phyloP scores from a whole-genome alignment of 2,888 invertebrate genomes.

The Schizotus pectinicornis region DNA sequence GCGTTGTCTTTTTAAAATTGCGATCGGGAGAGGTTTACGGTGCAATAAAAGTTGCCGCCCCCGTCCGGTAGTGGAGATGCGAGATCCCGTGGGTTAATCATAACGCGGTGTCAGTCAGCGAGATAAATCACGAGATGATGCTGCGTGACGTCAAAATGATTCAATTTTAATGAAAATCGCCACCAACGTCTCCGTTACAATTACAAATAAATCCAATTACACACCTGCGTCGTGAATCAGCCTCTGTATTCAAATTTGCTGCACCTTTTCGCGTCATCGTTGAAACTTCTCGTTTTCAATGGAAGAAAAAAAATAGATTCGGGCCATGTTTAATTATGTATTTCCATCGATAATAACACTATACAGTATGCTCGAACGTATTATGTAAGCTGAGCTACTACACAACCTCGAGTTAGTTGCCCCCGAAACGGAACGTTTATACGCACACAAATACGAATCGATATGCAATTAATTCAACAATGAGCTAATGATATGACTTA shows the following conservation, averaged over 20 bases:
- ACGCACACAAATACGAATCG: conserved; percentile 9
- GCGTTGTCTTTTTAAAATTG: too few relatives aligned
- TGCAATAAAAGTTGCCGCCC: too few relatives aligned
- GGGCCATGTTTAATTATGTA: conserved; percentile 16
- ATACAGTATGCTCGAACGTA: conserved; percentile 53
- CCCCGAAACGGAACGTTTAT: conserved; percentile 20
- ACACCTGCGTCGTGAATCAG: conserved; percentile 20
- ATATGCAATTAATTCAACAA: conserved; percentile 22
- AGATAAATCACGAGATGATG: not conserved
- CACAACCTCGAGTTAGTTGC: conserved; percentile 47
- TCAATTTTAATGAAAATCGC: conserved; percentile 11
- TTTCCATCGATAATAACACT: conserved; percentile 56
- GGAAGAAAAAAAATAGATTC: conserved; percentile 3
- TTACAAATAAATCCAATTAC: conserved; percentile 1
- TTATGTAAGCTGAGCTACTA: conserved; percentile 51
- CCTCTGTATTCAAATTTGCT: conserved; percentile 1
- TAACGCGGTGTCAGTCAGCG: too few relatives aligned
- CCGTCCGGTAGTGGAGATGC: too few relatives aligned
- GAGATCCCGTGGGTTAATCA: too few relatives aligned
- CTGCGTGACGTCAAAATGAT: conserved; percentile 18
- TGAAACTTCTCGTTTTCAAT: conserved; percentile 8
- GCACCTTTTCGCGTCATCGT: conserved; percentile 10
- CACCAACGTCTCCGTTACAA: too few relatives aligned
- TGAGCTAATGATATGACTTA: conserved; percentile 23
- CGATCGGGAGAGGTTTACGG: too few relatives aligned